A percentile compares a stretch with the other conserved stretches of the same genome.
Evolutionary conservation across 2,888 invertebrate species (phyloP).

Genomic region (Macrophya annulata): DNA sequence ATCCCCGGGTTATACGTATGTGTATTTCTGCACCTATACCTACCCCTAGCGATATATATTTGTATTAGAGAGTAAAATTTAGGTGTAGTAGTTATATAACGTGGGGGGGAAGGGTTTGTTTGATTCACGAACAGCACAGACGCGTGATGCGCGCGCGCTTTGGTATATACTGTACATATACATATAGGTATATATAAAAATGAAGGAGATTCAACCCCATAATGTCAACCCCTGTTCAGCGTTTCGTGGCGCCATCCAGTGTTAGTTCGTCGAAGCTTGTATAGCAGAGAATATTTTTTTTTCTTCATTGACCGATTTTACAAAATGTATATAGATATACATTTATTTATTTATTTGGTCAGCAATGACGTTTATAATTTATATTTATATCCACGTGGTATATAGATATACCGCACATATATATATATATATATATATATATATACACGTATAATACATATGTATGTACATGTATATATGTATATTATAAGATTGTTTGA

Average conservation of each 20-base stretch:
- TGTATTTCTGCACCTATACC: background rate
- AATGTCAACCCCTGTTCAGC: background rate
- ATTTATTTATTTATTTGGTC: background rate
- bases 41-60: constrained; percentile 1
- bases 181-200: background rate
- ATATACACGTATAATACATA: background rate
- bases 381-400: background rate
- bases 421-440: no score
- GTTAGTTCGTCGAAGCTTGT: background rate
- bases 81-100: background rate
- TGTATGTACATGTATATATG: background rate
- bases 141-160: constrained; percentile 17
- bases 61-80: background rate
- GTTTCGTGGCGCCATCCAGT: constrained; percentile 46
- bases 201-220: constrained; percentile 39
- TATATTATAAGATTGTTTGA: constrained; percentile 23
- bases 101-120: constrained; percentile 28
- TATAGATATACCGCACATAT: background rate
- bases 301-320: constrained; percentile 12
- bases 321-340: background rate
- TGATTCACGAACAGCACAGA: constrained; percentile 25
- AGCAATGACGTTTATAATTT: background rate
- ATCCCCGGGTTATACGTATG: background rate
- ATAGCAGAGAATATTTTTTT: background rate
- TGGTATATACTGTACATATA: background rate